Evolutionary conservation across 2,113 vertebrate species (phyloP).

Genomic region (Malaclemys terrapin): DNA sequence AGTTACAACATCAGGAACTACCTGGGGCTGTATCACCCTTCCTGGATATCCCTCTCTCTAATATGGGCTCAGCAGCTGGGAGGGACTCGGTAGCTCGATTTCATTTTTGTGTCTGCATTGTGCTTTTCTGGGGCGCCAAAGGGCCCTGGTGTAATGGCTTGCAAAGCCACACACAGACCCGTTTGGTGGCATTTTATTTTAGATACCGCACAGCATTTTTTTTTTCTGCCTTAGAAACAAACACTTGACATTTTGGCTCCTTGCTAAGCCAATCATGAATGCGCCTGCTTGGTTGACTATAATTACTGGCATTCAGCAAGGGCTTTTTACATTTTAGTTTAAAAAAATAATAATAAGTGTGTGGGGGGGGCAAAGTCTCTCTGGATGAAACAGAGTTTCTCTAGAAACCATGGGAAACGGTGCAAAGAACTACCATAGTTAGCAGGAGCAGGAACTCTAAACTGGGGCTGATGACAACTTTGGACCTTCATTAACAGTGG

Average conservation of each 20-base stretch:
- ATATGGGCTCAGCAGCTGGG: neutral
- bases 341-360: neutral
- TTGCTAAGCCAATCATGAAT: neutral
- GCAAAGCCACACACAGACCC: slow-evolving; percentile 21
- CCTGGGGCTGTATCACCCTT: neutral
- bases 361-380: neutral
- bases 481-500: neutral
- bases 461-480: neutral
- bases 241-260: neutral
- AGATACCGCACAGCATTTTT: neutral
- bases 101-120: slow-evolving; percentile 29
- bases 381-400: neutral
- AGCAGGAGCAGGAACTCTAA: neutral
- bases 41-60: neutral
- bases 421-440: neutral
- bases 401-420: neutral
- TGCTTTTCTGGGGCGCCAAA: slow-evolving; percentile 23
- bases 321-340: slow-evolving; percentile 27
- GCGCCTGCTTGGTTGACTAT: neutral
- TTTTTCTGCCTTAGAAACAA: slow-evolving; percentile 35
- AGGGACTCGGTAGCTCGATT: slow-evolving; percentile 5
- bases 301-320: slow-evolving; percentile 43
- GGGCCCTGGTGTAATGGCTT: slow-evolving; percentile 31
- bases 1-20: neutral
- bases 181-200: neutral